Conservation (phyloP, 2,113 vertebrate species). For the Seriola aureovittata region DNA sequence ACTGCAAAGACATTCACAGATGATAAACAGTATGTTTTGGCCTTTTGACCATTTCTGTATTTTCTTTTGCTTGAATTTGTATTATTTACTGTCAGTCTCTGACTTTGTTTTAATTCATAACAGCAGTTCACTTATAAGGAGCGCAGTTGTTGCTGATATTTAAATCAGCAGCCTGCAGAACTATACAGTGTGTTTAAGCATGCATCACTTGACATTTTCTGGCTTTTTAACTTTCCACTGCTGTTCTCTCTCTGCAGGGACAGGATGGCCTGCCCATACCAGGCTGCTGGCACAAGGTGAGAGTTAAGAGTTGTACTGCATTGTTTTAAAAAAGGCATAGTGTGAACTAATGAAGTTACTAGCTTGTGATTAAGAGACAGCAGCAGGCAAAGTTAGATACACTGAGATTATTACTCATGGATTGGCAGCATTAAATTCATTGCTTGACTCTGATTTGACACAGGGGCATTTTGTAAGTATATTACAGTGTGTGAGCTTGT, state of each 20-base stretch:
- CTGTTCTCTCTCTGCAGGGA: constrained; percentile 84
- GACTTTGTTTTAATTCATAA: background rate
- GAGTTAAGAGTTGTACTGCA: constrained; percentile 12
- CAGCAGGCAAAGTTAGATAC: background rate
- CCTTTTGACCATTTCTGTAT: background rate
- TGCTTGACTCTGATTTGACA: constrained; percentile 67
- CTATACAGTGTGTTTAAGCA: background rate
- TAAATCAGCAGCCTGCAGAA: background rate
- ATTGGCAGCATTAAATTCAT: constrained; percentile 35
- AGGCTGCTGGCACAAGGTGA: constrained; percentile 98
- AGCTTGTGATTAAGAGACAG: constrained; percentile 9
- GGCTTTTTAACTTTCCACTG: constrained; percentile 16
- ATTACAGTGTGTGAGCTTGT: constrained; percentile 23
- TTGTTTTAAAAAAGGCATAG: constrained; percentile 1
- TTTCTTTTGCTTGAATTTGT: background rate
- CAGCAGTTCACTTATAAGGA: background rate
- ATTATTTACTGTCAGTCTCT: background rate
- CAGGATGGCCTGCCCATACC: constrained; percentile 94
- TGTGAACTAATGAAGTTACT: constrained; percentile 16
- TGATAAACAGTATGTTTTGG: background rate
- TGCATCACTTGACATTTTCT: background rate
- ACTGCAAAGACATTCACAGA: background rate
- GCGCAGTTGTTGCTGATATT: background rate
- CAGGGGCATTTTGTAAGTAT: constrained; percentile 78
- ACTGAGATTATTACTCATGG: background rate